Percentiles rank a stretch among this genome's conserved stretches.
phyloP scores from a whole-genome alignment of 2,797 vertebrate genomes.

The Margarornis squamiger region DNA sequence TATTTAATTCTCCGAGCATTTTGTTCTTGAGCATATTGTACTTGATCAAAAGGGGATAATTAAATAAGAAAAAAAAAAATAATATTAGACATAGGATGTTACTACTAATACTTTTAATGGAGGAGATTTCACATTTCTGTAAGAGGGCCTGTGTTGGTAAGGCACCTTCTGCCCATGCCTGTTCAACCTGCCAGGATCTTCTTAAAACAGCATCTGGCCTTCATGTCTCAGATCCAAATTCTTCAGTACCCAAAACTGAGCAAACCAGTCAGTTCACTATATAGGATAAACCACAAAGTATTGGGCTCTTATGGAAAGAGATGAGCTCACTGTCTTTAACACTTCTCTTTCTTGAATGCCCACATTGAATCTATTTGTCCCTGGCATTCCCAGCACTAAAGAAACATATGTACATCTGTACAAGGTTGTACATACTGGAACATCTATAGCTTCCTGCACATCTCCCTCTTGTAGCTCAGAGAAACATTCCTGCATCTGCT shows the following conservation, averaged over 20 bases:
- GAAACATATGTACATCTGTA: background rate
- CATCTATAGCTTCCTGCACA: background rate
- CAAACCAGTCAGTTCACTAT: background rate
- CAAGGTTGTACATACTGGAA: background rate
- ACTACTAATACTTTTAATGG: background rate
- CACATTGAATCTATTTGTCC: background rate
- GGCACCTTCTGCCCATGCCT: rapidly evolving
- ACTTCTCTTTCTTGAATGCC: background rate
- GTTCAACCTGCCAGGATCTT: background rate
- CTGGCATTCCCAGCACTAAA: background rate
- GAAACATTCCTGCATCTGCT: background rate
- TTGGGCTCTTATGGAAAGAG: background rate
- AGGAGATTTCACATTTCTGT: background rate
- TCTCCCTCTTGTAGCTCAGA: background rate
- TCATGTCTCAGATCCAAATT: background rate
- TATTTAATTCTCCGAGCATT: background rate
- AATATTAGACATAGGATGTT: background rate
- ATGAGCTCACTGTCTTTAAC: background rate
- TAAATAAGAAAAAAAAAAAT: background rate
- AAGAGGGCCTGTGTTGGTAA: background rate
- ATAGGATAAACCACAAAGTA: background rate
- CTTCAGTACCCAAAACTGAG: background rate
- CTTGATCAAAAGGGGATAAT: background rate
- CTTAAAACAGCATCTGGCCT: background rate
- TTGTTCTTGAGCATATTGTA: background rate